phyloP scores from a whole-genome alignment of 2,888 invertebrate species.

The Eledone cirrhosa region DNA sequence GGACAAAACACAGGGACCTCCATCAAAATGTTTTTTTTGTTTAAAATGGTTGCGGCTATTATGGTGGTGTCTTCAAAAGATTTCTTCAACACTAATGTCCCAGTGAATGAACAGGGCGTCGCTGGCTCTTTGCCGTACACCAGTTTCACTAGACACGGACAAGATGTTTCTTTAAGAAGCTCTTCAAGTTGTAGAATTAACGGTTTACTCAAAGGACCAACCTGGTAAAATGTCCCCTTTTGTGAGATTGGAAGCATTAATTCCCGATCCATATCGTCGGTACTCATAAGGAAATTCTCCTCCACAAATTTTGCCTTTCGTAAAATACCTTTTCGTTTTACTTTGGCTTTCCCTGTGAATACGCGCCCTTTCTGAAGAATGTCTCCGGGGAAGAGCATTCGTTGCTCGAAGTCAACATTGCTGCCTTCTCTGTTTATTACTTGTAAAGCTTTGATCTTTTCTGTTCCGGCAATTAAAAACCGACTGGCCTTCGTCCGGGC shows the following conservation, averaged over 20 bases:
- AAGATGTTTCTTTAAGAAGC: slow-evolving; percentile 43
- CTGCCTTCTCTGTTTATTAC: slow-evolving; percentile 37
- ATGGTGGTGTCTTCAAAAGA: slow-evolving; percentile 48
- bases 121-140: slow-evolving; percentile 53
- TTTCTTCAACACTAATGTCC: slow-evolving; percentile 49
- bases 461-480: slow-evolving; percentile 53
- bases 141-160: slow-evolving; percentile 53
- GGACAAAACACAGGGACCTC: slow-evolving; percentile 52
- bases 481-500: slow-evolving; percentile 45
- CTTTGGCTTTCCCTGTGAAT: slow-evolving; percentile 47
- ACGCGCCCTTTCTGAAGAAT: slow-evolving; percentile 47
- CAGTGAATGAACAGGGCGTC: slow-evolving; percentile 55
- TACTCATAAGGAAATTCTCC: slow-evolving; percentile 49
- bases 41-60: slow-evolving; percentile 52
- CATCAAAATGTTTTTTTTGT: slow-evolving; percentile 51
- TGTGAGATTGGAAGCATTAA: slow-evolving; percentile 49
- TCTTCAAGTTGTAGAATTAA: slow-evolving; percentile 51
- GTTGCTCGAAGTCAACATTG: slow-evolving; percentile 39
- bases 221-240: slow-evolving; percentile 49
- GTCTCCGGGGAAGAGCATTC: slow-evolving; percentile 49
- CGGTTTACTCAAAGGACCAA: slow-evolving; percentile 39
- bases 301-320: slow-evolving; percentile 43
- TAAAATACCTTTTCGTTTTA: slow-evolving; percentile 40
- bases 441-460: slow-evolving; percentile 43
- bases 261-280: slow-evolving; percentile 50